Percentiles rank a stretch among this genome's conserved stretches.
Conservation (phyloP, 2,113 vertebrate genomes). For the Pterocles gutturalis region DNA sequence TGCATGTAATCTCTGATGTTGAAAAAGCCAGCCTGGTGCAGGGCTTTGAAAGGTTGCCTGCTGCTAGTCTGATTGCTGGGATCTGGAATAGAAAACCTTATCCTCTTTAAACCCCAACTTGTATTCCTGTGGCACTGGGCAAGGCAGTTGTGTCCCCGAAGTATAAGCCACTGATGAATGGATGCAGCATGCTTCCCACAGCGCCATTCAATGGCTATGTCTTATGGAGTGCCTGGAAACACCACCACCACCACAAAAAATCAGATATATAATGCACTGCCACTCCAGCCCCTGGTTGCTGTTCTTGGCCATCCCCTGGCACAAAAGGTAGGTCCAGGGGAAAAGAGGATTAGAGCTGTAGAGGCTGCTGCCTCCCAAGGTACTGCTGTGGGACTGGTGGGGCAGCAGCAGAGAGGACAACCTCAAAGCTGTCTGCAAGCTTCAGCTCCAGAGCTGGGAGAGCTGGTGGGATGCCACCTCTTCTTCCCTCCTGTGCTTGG, state of each 20-base stretch:
- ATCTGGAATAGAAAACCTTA: background rate
- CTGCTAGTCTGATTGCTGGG: background rate
- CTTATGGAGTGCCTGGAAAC: background rate
- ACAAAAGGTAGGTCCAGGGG: background rate
- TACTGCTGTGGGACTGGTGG: background rate
- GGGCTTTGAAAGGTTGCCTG: background rate
- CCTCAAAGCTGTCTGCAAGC: background rate
- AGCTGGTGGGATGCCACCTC: background rate
- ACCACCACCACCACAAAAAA: no score
- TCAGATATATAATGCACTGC: background rate
- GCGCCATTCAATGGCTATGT: rapidly evolving
- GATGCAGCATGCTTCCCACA: background rate
- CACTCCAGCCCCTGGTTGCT: background rate
- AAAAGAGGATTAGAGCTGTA: background rate
- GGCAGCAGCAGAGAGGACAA: background rate
- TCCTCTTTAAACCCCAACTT: background rate
- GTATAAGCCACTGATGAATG: background rate
- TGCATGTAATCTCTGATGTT: background rate
- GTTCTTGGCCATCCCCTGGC: background rate
- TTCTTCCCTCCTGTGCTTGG: background rate
- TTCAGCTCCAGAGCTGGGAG: background rate
- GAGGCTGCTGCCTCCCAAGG: background rate
- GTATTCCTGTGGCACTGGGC: background rate
- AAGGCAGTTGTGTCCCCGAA: background rate
- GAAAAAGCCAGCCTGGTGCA: background rate